Base-by-base conservation (phyloP, 2,888 invertebrate genomes). In the Drosophila maculinotata region DNA sequence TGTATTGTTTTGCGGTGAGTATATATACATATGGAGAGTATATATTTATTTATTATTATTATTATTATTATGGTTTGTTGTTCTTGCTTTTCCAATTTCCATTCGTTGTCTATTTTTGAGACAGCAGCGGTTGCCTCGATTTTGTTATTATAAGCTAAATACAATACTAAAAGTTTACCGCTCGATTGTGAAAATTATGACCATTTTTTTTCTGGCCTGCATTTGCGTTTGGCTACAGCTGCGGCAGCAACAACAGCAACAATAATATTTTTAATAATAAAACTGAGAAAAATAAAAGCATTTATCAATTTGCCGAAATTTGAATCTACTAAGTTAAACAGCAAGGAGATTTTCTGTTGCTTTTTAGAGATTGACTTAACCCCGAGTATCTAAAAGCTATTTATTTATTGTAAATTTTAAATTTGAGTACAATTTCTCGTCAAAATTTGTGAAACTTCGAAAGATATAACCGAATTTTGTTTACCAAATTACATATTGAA, bases 1-100 rank as follows among this genome's bases (percentile, higher is more conserved):
- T 58, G 47, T 74, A 68, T 71, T 71, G 48, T 69, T 64, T 31
- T 64, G 69, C 26, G 75, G 72, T 72, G 69, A 64, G 72, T 75
- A 66, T 26, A 42, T 30, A 15, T 26, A 47, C 0, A 26, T 15
- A 17, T 17, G 30, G 6, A n/a, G 6, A 12, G 25, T 49, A 25
- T 44, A 26, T 53, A 45, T 48, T 35, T 53, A 53, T 62, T 62
- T 54, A 68, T 54, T n/a, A n/a, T n/a, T n/a, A n/a, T n/a, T n/a
- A n/a, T 53, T 64, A 70, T 63, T 39, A 67, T 67, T 57, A 10
- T 42, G 1, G 23, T 25, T 33, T 36, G 8, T 33, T 25, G 9
- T 31, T 67, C 25, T 36, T 52, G 48, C 48, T 36, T 48, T 53
- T 51, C 25, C 41, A 31, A 58, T 60, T 54, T 63, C 25, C 17